A percentile compares a stretch with the other conserved stretches of the same genome.
Evolutionary conservation across 2,888 invertebrate genomes (phyloP).

Genomic region (Orthosia gracilis): DNA sequence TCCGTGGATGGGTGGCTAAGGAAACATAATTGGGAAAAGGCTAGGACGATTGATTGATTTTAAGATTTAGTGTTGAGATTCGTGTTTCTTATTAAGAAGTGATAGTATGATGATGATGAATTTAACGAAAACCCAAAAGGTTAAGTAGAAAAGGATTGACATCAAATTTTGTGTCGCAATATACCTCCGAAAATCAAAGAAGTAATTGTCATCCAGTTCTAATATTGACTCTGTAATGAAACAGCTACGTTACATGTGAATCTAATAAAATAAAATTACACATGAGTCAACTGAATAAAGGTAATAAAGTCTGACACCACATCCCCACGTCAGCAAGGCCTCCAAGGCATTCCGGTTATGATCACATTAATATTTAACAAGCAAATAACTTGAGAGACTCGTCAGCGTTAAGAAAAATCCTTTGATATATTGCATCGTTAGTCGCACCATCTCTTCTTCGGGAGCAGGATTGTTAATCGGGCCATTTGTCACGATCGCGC

Average conservation of each 20-base stretch:
- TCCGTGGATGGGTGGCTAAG: too few relatives aligned
- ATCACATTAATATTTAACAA: slow-evolving; percentile 78
- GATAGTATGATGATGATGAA: too few relatives aligned
- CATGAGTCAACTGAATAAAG: slow-evolving; percentile 1
- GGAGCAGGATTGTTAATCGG: slow-evolving; percentile 88
- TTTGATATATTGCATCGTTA: slow-evolving; percentile 90
- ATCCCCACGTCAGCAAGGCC: slow-evolving; percentile 29
- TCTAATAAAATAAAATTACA: neutral
- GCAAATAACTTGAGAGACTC: slow-evolving; percentile 80
- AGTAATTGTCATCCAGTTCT: too few relatives aligned
- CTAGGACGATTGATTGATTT: too few relatives aligned
- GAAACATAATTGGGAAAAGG: too few relatives aligned
- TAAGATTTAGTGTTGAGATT: neutral
- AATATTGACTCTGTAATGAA: neutral
- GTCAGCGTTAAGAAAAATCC: slow-evolving; percentile 86
- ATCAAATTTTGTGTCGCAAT: neutral
- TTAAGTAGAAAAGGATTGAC: neutral
- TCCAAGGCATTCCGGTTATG: slow-evolving; percentile 54
- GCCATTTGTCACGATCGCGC: slow-evolving; percentile 89
- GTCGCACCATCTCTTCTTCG: slow-evolving; percentile 87
- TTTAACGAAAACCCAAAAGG: too few relatives aligned
- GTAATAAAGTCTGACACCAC: slow-evolving; percentile 1
- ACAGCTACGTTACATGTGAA: neutral
- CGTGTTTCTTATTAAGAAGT: neutral
- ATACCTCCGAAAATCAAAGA: neutral